Evolutionary conservation across 2,888 invertebrate genomes (phyloP).

Genomic region (Thymelicus acteon): DNA sequence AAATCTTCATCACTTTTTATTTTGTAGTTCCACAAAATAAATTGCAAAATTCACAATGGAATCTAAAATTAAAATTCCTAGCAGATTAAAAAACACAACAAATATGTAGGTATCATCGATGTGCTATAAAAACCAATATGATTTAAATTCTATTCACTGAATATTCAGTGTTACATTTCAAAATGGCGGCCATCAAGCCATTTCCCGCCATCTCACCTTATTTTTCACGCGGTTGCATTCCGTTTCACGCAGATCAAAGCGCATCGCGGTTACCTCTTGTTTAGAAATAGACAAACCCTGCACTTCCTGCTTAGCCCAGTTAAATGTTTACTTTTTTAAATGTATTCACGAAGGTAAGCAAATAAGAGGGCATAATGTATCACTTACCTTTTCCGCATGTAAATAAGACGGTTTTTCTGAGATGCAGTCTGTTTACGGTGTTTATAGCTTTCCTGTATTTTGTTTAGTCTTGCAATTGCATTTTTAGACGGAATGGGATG

Average conservation of each 20-base stretch:
- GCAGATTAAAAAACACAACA: too few relatives aligned
- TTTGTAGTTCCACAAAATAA: too few relatives aligned
- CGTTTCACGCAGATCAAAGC: constrained; percentile 34
- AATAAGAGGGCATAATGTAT: constrained; percentile 29
- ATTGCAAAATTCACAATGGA: too few relatives aligned
- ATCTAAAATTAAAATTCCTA: too few relatives aligned
- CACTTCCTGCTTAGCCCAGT: constrained; percentile 29
- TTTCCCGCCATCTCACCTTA: constrained; percentile 20
- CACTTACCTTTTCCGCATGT: constrained; percentile 27
- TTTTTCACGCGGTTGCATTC: constrained; percentile 28
- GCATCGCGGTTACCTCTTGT: constrained; percentile 25
- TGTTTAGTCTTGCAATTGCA: neutral
- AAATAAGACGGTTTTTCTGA: constrained; percentile 32
- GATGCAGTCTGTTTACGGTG: constrained; percentile 2
- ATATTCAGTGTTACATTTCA: neutral
- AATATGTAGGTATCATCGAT: too few relatives aligned
- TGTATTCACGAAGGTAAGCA: constrained; percentile 34
- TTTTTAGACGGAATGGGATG: neutral
- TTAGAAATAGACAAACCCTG: constrained; percentile 32
- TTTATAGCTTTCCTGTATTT: constrained; percentile 13
- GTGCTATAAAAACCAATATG: too few relatives aligned
- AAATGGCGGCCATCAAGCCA: constrained; percentile 2
- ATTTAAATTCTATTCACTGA: too few relatives aligned
- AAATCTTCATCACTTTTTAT: too few relatives aligned
- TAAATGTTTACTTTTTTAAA: constrained; percentile 38